phyloP scores from a whole-genome alignment of 2,888 invertebrate species.

The Drosophila demipolita region DNA sequence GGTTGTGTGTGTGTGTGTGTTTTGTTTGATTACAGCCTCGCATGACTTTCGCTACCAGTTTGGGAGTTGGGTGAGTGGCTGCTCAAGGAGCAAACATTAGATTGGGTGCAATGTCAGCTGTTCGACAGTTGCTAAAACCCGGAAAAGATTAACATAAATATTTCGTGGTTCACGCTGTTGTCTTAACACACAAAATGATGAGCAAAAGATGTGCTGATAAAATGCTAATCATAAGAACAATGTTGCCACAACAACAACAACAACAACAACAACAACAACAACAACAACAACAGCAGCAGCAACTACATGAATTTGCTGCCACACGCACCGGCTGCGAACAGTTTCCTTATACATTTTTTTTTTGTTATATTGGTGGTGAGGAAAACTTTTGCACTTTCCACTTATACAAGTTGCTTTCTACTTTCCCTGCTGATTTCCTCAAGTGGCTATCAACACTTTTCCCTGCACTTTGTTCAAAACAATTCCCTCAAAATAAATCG shows the following conservation, averaged over 20 bases:
- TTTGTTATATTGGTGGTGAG: conserved; percentile 35
- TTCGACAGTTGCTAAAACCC: conserved; percentile 46
- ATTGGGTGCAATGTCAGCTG: conserved; percentile 60
- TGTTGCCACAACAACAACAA: conserved; percentile 51
- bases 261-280: too few relatives aligned
- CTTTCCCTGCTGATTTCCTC: conserved; percentile 6
- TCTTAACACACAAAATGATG: conserved; percentile 62
- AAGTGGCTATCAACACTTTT: conserved; percentile 27
- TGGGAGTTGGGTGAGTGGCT: background rate
- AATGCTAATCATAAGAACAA: conserved; percentile 78
- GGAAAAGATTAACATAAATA: conserved; percentile 72
- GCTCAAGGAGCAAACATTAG: conserved; percentile 9
- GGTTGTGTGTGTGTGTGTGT: conserved; percentile 15
- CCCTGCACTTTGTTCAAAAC: conserved; percentile 7
- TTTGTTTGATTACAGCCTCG: conserved; percentile 65
- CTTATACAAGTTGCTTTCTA: conserved; percentile 48
- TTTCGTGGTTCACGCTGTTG: conserved; percentile 56
- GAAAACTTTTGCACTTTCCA: conserved; percentile 65
- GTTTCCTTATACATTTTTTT: background rate
- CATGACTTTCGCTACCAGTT: conserved; percentile 59
- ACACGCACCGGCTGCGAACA: conserved; percentile 50
- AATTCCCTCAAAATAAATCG: background rate
- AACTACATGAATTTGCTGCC: conserved; percentile 42
- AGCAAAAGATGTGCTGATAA: conserved; percentile 71
- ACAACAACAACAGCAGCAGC: conserved; percentile 13